A percentile compares a stretch with the other conserved stretches of the same genome.
Conservation (phyloP, 2,797 vertebrate species). For the Channallabes apus region DNA sequence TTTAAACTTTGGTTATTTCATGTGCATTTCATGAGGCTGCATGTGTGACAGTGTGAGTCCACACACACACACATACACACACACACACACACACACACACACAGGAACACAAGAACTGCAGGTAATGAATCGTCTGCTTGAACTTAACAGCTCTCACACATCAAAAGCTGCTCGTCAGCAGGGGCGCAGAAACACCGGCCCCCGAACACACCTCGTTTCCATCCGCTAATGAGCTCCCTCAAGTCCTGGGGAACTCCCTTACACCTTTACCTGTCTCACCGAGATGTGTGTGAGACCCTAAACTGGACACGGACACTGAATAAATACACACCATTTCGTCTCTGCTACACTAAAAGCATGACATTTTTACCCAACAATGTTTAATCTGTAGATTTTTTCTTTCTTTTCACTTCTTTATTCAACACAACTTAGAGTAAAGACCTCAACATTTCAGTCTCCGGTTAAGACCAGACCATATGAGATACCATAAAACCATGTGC, state of each 20-base stretch:
- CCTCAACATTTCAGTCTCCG: not conserved
- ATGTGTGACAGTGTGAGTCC: constrained; percentile 9
- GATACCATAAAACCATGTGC: no score
- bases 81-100: constrained; percentile 43
- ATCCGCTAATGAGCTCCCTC: constrained; percentile 31
- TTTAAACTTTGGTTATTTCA: not conserved
- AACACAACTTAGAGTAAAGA: not conserved
- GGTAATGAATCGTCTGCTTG: constrained; percentile 57
- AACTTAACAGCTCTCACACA: constrained; percentile 64
- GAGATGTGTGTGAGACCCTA: not conserved
- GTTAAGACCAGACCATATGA: no score
- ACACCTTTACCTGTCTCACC: constrained; percentile 29
- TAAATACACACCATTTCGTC: not conserved
- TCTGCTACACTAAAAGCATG: not conserved
- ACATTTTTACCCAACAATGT: not conserved
- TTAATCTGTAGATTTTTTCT: not conserved
- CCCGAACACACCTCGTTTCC: constrained; percentile 9
- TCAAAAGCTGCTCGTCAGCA: constrained; percentile 64
- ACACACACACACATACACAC: constrained; percentile 29
- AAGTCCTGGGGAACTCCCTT: constrained; percentile 10
- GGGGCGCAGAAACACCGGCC: constrained; percentile 1
- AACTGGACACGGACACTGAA: not conserved
- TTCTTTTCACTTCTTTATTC: not conserved
- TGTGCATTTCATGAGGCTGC: not conserved
- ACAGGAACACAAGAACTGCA: constrained; percentile 49